These are phyloP conservation scores for Malurus leucopterus DNA, from an alignment of 2,797 vertebrate species.

Conservation along the genomic window DNA sequence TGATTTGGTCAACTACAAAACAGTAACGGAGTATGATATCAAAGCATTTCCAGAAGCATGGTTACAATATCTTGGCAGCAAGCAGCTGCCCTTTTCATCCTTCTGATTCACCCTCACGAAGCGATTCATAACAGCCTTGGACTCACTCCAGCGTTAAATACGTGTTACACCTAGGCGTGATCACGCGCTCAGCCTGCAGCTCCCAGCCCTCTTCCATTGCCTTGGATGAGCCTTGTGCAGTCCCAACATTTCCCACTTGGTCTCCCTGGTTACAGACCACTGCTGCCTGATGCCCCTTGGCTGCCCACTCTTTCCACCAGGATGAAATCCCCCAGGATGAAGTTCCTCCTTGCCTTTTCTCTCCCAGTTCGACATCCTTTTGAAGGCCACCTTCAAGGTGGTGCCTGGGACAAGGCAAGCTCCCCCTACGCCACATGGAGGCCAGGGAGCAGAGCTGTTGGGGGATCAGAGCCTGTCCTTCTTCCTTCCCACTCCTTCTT, in stretches of 20 bases:
- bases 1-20: not conserved
- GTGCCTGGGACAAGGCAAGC: not conserved
- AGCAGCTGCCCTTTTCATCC: conserved; percentile 5
- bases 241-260: not conserved
- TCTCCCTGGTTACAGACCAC: not conserved
- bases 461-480: not conserved
- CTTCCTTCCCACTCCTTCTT: not conserved
- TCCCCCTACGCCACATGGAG: fast-evolving
- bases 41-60: not conserved
- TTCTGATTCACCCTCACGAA: not conserved
- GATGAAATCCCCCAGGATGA: not conserved
- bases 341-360: not conserved
- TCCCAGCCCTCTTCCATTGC: not conserved
- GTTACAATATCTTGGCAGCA: conserved; percentile 9
- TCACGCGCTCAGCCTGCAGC: fast-evolving
- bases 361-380: not conserved
- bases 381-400: not conserved
- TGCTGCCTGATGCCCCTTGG: not conserved
- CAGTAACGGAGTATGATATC: not conserved
- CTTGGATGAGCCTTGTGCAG: fast-evolving
- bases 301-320: fast-evolving
- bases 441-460: fast-evolving
- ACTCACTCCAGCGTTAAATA: not conserved
- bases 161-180: fast-evolving
- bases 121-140: not conserved